Base-by-base conservation (phyloP, 2,113 vertebrate species). In the Cinclus mexicanus region DNA sequence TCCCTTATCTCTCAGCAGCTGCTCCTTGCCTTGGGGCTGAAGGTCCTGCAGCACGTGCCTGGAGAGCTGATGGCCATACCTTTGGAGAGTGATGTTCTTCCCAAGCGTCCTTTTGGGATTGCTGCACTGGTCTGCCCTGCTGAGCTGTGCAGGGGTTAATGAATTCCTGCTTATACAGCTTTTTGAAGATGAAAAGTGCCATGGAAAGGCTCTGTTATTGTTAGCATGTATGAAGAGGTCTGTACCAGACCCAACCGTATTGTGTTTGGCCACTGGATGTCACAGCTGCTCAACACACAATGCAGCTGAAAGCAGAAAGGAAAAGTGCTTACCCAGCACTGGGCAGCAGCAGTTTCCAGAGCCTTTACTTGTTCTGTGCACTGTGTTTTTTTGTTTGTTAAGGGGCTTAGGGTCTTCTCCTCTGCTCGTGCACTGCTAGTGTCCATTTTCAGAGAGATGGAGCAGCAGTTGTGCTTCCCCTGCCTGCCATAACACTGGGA, bases 251-350 rank as follows among this genome's bases (percentile, higher is more conserved):
- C 93, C 96, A 95, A 68, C 19, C 0, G n/a, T 94, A 68, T 95
- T 97, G 94, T 91, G 59, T 94, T 92, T 95, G 95, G 68, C 96
- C 97, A 94, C 97, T 97, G 90, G 97, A 90, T 97, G 97, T 97
- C 97, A 96, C 61, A 96, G 93, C 95, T 39, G 83, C 47, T 92
- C 95, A 97, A 60, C 19, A 6, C 68, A 80, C 87, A 78, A 85
- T 60, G 74, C 71, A 25, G 90, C 83, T 57, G 52, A 82, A 59
- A 50, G n/a, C 42, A 91, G 93, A 72, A 86, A 44, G 94, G 83
- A 60, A 65, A 95, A 56, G 75, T 37, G 84, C 80, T 55, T 33
- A 42, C 39, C 47, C 91, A 94, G 96, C 91, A 92, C 10, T 3
- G 55, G 90, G 83, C 63, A 60, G 53, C 28, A 44, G 77, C 72